These are phyloP conservation scores for Trachythela sp. DNA, from an alignment of 64 coral and sea anemone species.

Conservation along the genomic window DNA sequence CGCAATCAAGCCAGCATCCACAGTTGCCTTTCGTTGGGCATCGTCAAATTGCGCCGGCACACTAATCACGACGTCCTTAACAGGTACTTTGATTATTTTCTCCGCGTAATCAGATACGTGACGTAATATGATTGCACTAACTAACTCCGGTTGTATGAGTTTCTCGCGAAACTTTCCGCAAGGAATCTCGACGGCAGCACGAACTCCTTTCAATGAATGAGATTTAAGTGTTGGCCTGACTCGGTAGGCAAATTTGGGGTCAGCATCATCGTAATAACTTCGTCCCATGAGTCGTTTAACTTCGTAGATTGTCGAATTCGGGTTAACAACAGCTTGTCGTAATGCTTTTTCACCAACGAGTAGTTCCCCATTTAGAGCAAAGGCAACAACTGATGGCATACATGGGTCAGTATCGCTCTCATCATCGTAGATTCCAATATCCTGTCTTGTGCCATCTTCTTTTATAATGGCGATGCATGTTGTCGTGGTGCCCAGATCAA, in stretches of 20 bases:
- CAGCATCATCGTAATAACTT: not conserved
- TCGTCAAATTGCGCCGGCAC: not conserved
- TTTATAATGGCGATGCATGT: not conserved
- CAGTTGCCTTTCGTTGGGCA: not conserved
- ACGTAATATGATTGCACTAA: not conserved
- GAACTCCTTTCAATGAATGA: not conserved
- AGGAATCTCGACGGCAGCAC: not conserved
- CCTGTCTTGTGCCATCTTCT: not conserved
- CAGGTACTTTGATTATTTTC: not conserved
- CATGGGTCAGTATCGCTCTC: not conserved
- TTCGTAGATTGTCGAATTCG: not conserved
- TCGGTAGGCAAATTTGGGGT: not conserved
- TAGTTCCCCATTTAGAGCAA: not conserved
- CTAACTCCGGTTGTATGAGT: not conserved
- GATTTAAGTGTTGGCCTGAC: constrained; percentile 9
- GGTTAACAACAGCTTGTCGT: not conserved
- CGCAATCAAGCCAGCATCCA: constrained; percentile 5
- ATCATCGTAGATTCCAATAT: not conserved
- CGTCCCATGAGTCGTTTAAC: constrained; percentile 14
- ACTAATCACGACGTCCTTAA: not conserved
- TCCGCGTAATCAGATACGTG: not conserved
- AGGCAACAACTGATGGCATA: not conserved
- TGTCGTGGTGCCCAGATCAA: not conserved
- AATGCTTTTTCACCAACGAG: not conserved
- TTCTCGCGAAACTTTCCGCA: not conserved